Evolutionary conservation across 30 jellyfish, hydroid and myxozoan species (phyloP).

Genomic region (Chironex yamaguchii): DNA sequence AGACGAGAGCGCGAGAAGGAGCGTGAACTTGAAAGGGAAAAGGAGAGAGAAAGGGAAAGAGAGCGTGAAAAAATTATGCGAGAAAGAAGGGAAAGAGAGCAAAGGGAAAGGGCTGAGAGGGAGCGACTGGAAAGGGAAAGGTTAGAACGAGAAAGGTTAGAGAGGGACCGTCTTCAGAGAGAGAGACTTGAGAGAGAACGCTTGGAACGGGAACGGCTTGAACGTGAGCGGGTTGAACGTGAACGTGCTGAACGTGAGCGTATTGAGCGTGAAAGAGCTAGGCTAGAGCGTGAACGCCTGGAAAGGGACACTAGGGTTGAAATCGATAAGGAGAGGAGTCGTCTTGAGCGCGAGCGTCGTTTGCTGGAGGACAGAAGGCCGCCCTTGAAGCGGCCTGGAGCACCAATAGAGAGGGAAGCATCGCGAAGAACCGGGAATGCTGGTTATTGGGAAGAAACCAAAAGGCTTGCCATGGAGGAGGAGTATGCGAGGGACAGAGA

Average conservation of each 20-base stretch:
- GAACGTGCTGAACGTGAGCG: slow-evolving; percentile 81
- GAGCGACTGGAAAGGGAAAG: slow-evolving; percentile 88
- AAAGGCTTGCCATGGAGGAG: slow-evolving; percentile 44
- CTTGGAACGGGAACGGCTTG: slow-evolving; percentile 87
- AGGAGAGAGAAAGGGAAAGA: slow-evolving; percentile 88
- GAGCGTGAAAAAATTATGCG: slow-evolving; percentile 90
- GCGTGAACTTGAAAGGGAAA: slow-evolving; percentile 83
- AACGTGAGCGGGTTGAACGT: slow-evolving; percentile 78
- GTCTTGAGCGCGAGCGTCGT: not conserved
- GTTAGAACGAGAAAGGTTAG: slow-evolving; percentile 82
- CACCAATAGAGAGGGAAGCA: slow-evolving; percentile 55
- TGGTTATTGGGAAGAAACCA: slow-evolving; percentile 58
- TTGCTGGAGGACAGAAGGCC: slow-evolving; percentile 50
- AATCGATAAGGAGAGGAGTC: not conserved
- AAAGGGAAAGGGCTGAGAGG: slow-evolving; percentile 81
- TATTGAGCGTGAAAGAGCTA: slow-evolving; percentile 87
- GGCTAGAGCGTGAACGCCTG: slow-evolving; percentile 87
- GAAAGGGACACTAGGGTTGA: slow-evolving; percentile 58
- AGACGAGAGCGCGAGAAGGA: slow-evolving; percentile 83
- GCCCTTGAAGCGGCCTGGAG: slow-evolving; percentile 65
- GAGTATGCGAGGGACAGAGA: not conserved
- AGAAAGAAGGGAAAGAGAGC: slow-evolving; percentile 79
- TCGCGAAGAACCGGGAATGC: slow-evolving; percentile 10
- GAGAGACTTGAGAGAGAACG: slow-evolving; percentile 93
- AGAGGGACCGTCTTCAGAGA: slow-evolving; percentile 82